Evolutionary conservation across 2,888 invertebrate genomes (phyloP), one percentile per base, ranked within the genome.

Genomic region (Monoplex corrugatus): DNA sequence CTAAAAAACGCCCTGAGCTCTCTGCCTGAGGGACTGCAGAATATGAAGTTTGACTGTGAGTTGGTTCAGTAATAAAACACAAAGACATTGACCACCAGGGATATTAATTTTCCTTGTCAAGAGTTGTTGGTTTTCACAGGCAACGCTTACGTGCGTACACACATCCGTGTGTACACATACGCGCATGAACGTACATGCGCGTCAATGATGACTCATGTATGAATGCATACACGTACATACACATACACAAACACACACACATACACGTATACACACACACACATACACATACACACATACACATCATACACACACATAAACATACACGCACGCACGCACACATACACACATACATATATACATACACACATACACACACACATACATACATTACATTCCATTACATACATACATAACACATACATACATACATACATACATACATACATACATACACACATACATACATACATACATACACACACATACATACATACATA

Each of bases 1-100:
- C 92, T 96, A 82, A 93, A 94, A 38, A 91, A 93, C 45, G 96
- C 96, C 0, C 91, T 96, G 38, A 94, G 95, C 87, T 95, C 96
- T 57, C 92, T 96, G 13, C 96, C 96, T 0, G 94, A 95, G 38
- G 94, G 94, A 44, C 94, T 96, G 8, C 93, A 95, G 86, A 93
- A 94, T 63, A 94, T 96, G 80, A 96, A 96, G 93, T 93, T 96
- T 89, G 96, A 96, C 89, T 92, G 96, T 96, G 94, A 95, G 96
- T 94, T 16, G 10, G 16, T 28, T 19, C 19, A 57, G 28, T 57
- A 10, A 2, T 57, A 10, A 10, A 57, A 57, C 16, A 57, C 3
- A 2, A 57, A 50, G 19, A 78, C 19, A 78, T 8, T 32, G n/a
- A 38, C 8, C 6, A 75, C 75, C 8, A 75, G 13, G 23, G n/a